Evolutionary conservation across 1,140 invertebrate genomes (phyloP), one percentile per base, ranked within the genome.

Genomic region (Papilio xuthus): DNA sequence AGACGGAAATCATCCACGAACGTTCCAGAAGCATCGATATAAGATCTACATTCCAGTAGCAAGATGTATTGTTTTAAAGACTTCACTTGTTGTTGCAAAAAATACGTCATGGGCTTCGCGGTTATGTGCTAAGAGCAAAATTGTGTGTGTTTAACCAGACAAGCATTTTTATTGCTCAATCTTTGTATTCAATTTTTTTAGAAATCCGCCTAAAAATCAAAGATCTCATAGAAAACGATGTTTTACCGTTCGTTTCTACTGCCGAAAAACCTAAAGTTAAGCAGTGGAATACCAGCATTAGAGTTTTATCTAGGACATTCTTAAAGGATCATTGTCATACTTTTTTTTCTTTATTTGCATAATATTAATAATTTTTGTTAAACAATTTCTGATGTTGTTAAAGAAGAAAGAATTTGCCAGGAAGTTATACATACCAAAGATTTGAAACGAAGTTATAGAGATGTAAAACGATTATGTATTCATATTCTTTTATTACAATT

Each of bases 31-130:
- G 9, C n/a, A 67, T 15, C 26, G 60, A 67, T 67, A 67, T 67
- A 67, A 67, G 60, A 67, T 67, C 60, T 67, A 67, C 13, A 67
- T 28, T 67, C 13, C 60, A 67, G 26, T 28, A 67, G 60, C 60
- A 67, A 32, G 60, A 67, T 67, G 23, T 67, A 32, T 67, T 67
- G 60, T 67, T 63, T 63, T 67, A 67, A 67, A 67, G 23, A 67
- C 26, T 32, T 67, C 60, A 67, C 56, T 60, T 60, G 56, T 60
- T 60, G 53, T 60, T 67, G 60, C 60, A 67, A 67, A 67, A 56
- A 67, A 67, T 32, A 67, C 60, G 60, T 67, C 23, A 67, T 67
- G 12, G 26, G 12, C 6, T 67, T 67, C 60, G 60, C 60, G 26
- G 23, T 67, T 12, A 67, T 67, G 6, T 67, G 60, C 60, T 67